These are phyloP conservation scores for Eretmochelys imbricata DNA, from an alignment of 2,113 vertebrate genomes.

Conservation along the genomic window DNA sequence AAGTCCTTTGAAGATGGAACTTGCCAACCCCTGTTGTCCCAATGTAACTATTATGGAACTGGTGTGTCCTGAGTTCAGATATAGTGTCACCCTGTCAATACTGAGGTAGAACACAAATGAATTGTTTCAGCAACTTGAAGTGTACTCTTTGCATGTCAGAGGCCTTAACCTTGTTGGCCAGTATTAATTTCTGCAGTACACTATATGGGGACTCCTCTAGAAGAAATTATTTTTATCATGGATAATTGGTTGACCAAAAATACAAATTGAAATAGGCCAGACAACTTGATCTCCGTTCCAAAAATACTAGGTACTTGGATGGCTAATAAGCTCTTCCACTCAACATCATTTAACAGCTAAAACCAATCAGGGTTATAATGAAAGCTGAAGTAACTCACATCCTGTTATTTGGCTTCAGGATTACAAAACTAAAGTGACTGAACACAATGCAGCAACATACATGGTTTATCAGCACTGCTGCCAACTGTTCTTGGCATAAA, in stretches of 20 bases:
- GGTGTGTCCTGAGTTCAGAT: neutral
- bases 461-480: constrained; percentile 41
- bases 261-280: neutral
- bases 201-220: neutral
- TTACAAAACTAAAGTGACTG: constrained; percentile 62
- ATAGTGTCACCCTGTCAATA: neutral
- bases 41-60: neutral
- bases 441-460: constrained; percentile 51
- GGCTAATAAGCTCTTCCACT: neutral
- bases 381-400: constrained; percentile 66
- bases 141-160: neutral
- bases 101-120: neutral
- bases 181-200: neutral
- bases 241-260: neutral
- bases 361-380: constrained; percentile 38
- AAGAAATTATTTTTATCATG: neutral
- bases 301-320: neutral
- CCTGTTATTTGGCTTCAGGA: constrained; percentile 56
- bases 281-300: neutral
- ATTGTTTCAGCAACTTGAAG: neutral
- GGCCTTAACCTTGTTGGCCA: neutral
- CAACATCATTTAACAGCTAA: neutral
- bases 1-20: neutral
- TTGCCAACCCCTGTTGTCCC: accelerated
- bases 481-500: constrained; percentile 64